Conservation (phyloP, 1,140 invertebrate genomes). For the Saccostrea glomerata region DNA sequence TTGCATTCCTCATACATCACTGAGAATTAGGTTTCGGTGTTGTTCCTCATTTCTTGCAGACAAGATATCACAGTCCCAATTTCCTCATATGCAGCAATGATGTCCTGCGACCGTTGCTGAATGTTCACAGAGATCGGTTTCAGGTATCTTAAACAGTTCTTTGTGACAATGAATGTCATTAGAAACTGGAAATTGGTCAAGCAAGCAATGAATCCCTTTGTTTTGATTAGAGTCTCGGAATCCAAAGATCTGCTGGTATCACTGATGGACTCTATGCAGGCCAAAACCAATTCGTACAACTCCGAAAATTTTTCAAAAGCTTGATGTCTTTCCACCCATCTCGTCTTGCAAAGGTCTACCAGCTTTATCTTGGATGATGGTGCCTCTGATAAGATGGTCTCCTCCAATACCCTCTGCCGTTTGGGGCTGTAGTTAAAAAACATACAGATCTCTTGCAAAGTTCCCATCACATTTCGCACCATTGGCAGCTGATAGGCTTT, state of each 20-base stretch:
- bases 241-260: conserved; percentile 40
- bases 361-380: conserved; percentile 34
- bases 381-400: not conserved
- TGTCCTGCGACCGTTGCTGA: not conserved
- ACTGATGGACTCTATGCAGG: conserved; percentile 7
- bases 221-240: conserved; percentile 29
- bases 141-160: conserved; percentile 20
- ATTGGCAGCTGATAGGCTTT: conserved; percentile 32
- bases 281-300: conserved; percentile 1
- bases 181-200: conserved; percentile 35
- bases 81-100: conserved; percentile 38
- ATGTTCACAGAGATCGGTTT: conserved; percentile 21
- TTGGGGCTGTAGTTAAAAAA: not conserved
- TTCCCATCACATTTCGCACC: conserved; percentile 30
- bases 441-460: not conserved
- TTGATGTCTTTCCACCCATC: no score
- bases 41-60: conserved; percentile 35
- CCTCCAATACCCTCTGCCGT: conserved; percentile 11
- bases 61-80: not conserved
- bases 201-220: conserved; percentile 37
- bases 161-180: conserved; percentile 28
- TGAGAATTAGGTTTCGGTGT: not conserved
- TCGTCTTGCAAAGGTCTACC: conserved; percentile 33
- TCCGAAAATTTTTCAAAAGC: conserved; percentile 1
- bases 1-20: conserved; percentile 27